A percentile compares a stretch with the other conserved stretches of the same genome.
These are phyloP conservation scores for Calliopsis andreniformis DNA, from an alignment of 1,140 invertebrate species.

Conservation along the genomic window DNA sequence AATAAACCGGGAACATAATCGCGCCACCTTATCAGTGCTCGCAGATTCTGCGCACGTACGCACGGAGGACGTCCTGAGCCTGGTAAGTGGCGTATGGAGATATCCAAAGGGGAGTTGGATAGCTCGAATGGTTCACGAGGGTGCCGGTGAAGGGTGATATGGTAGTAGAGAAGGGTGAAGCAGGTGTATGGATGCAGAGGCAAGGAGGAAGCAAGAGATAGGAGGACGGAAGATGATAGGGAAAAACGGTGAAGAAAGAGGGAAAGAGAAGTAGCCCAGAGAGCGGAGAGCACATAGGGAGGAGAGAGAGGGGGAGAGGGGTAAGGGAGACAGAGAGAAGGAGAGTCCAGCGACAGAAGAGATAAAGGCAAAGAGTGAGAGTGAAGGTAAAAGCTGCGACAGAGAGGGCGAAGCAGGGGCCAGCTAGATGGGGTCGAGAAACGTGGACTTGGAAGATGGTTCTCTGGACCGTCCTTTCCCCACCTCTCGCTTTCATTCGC, in stretches of 20 bases:
- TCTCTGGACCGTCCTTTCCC: slow-evolving; percentile 49
- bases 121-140: slow-evolving; percentile 67
- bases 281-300: too few relatives aligned
- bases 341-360: slow-evolving; percentile 38
- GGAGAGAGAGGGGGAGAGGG: slow-evolving; percentile 11
- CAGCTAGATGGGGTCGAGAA: slow-evolving; percentile 53
- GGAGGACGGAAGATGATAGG: slow-evolving; percentile 44
- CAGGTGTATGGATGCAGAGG: slow-evolving; percentile 55
- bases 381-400: slow-evolving; percentile 38
- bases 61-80: slow-evolving; percentile 74
- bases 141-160: slow-evolving; percentile 49
- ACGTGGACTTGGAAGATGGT: slow-evolving; percentile 66
- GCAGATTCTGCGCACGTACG: slow-evolving; percentile 59
- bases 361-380: slow-evolving; percentile 47
- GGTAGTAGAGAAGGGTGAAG: slow-evolving; percentile 50
- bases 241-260: slow-evolving; percentile 42
- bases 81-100: slow-evolving; percentile 77
- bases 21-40: slow-evolving; percentile 28
- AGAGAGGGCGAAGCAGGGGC: slow-evolving; percentile 22
- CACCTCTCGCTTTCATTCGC: slow-evolving; percentile 18
- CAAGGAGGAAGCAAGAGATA: slow-evolving; percentile 41
- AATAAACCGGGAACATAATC: slow-evolving; percentile 38
- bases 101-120: slow-evolving; percentile 70
- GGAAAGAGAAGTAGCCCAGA: too few relatives aligned
- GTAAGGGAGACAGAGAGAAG: slow-evolving; percentile 21